Conservation (phyloP, 2,888 invertebrate genomes). For the Frankliniella intonsa region DNA sequence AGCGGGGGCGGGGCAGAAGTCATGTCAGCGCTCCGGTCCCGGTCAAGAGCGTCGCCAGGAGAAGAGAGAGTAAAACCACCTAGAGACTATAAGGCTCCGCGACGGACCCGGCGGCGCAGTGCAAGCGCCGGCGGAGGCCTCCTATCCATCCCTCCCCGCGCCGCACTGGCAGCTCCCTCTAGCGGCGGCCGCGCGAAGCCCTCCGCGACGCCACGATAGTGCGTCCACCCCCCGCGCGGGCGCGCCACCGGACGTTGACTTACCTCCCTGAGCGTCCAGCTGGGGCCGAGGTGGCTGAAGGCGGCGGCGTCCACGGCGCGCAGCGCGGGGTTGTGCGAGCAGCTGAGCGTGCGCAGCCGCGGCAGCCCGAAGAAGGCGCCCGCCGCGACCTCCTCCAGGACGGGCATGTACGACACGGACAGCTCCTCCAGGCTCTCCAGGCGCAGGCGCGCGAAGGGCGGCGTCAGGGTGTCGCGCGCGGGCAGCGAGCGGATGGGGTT, state of each 20-base stretch:
- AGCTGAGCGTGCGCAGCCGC: background rate
- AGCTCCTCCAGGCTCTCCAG: constrained; percentile 14
- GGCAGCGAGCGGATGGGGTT: constrained; percentile 12
- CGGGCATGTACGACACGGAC: constrained; percentile 3
- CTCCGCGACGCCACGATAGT: background rate
- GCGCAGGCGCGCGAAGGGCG: constrained; percentile 9
- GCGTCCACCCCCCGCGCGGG: background rate
- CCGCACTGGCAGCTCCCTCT: background rate
- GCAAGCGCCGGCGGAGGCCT: too few relatives aligned
- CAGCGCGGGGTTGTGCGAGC: background rate
- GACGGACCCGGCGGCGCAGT: too few relatives aligned
- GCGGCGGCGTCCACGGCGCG: background rate
- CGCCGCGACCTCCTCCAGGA: background rate
- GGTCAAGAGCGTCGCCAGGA: too few relatives aligned
- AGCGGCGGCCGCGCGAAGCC: background rate
- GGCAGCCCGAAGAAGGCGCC: constrained; percentile 13
- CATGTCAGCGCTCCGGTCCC: background rate
- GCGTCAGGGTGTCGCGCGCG: background rate
- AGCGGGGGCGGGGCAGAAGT: background rate
- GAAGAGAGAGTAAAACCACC: too few relatives aligned
- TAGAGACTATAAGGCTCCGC: too few relatives aligned
- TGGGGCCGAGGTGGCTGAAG: constrained; percentile 25
- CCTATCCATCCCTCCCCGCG: background rate
- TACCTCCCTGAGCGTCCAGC: constrained; percentile 7
- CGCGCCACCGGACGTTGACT: background rate